Base-by-base conservation (phyloP, 2,888 invertebrate genomes). In the Coremacera marginata region DNA sequence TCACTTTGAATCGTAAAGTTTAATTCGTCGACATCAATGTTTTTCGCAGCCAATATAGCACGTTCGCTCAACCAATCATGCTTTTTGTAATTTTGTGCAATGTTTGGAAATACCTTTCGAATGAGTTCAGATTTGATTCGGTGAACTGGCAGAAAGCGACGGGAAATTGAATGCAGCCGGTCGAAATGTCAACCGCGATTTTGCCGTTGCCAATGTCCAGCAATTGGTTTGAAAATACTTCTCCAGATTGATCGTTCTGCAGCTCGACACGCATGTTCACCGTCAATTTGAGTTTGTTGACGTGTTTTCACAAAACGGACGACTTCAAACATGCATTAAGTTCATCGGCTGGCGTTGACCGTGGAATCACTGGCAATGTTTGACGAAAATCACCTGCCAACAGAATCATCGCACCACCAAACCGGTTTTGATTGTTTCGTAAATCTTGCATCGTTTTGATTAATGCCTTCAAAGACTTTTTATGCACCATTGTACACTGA, bases 311-410 rank as follows among this genome's bases (percentile, higher is more conserved):
- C 63, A 76, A 76, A 80, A 16, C 3, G 44, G 78, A 81, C 34
- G 77, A 78, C 60, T 80, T 80, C 16, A 80, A 34, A 73, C 80
- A 85, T 63, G 84, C 83, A 51, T 84, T 82, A 0, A 83, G 55
- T 72, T 82, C 82, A 80, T 82, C 83, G n/a, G 82, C 82, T 5
- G 76, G 63, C 16, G 84, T 84, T 31, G 79, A 79, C 75, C 80
- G 8, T n/a, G 68, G 68, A 37, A 68, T 16, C 19, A 68, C 68
- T 37, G 37, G 37, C 37, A 37, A 37, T 31, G 75, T 76, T 63
- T 76, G 76, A 8, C 71, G 62, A 71, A 76, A 72, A 44, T 76
- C 71, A 14, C 79, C 79, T 25, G 79, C 25, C 44, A 80, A 71
- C 37, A 80, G 70, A 57, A 80, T 52, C 52, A 77, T 55, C 8